These are phyloP conservation scores for Nemotelus pantherinus DNA, from an alignment of 2,888 invertebrate genomes.

Conservation along the genomic window DNA sequence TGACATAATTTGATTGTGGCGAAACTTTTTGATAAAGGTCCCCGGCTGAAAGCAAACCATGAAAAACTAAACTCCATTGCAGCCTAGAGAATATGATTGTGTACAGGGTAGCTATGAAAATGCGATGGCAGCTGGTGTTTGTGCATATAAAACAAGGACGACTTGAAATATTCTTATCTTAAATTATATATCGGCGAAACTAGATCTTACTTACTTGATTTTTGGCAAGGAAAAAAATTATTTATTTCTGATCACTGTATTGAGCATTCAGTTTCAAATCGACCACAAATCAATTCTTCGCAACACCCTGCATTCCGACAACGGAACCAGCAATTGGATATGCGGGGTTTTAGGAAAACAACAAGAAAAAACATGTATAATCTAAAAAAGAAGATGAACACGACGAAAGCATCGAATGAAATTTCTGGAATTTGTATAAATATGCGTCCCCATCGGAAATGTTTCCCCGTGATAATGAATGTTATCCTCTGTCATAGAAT, in stretches of 20 bases:
- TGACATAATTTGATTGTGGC: constrained; percentile 44
- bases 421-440: constrained; percentile 31
- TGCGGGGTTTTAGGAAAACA: not conserved
- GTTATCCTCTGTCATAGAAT: constrained; percentile 27
- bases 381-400: not conserved
- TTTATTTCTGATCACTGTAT: too few species aligned
- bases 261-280: too few species aligned
- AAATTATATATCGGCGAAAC: not conserved
- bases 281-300: too few species aligned
- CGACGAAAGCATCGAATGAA: constrained; percentile 2
- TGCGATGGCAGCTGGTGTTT: not conserved
- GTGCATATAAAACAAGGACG: not conserved
- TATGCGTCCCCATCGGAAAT: constrained; percentile 23
- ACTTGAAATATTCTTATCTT: not conserved
- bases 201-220: not conserved
- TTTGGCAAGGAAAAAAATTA: not conserved
- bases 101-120: not conserved
- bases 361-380: not conserved
- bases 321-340: not conserved
- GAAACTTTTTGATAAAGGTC: constrained; percentile 43
- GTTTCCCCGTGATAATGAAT: constrained; percentile 38
- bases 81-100: not conserved
- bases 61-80: constrained; percentile 6
- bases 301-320: too few species aligned
- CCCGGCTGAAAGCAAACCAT: constrained; percentile 5